These are phyloP conservation scores for Xylocopa sonorina DNA, from an alignment of 1,140 invertebrate species.

Conservation along the genomic window DNA sequence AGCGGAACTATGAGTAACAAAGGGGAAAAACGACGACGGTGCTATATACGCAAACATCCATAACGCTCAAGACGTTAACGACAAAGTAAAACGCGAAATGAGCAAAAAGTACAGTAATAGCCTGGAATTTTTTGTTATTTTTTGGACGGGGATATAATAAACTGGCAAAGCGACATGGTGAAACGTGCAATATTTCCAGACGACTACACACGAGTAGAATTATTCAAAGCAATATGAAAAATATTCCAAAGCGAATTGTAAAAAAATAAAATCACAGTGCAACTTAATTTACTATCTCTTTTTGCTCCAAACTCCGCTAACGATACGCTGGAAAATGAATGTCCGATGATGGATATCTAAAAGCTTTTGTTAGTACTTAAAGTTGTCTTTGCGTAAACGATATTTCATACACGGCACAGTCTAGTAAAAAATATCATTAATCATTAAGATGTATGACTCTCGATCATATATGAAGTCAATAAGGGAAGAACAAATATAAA, in stretches of 20 bases:
- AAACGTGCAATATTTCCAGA: background rate
- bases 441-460: background rate
- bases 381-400: background rate
- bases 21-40: background rate
- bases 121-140: background rate
- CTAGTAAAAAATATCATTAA: background rate
- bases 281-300: background rate
- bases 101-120: background rate
- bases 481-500: background rate
- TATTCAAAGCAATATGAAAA: background rate
- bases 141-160: background rate
- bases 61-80: slow-evolving; percentile 16
- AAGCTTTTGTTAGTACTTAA: background rate
- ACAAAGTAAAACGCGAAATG: slow-evolving; percentile 7
- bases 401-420: too few relatives aligned
- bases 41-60: background rate
- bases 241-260: too few relatives aligned
- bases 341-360: background rate
- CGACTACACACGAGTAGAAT: background rate
- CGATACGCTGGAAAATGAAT: background rate
- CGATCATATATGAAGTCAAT: background rate
- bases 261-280: background rate
- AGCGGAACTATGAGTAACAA: background rate
- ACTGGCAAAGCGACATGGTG: background rate
- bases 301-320: background rate